Evolutionary conservation across 2,888 invertebrate genomes (phyloP), one percentile per base, ranked within the genome.

Genomic region (Acrobasis suavella): DNA sequence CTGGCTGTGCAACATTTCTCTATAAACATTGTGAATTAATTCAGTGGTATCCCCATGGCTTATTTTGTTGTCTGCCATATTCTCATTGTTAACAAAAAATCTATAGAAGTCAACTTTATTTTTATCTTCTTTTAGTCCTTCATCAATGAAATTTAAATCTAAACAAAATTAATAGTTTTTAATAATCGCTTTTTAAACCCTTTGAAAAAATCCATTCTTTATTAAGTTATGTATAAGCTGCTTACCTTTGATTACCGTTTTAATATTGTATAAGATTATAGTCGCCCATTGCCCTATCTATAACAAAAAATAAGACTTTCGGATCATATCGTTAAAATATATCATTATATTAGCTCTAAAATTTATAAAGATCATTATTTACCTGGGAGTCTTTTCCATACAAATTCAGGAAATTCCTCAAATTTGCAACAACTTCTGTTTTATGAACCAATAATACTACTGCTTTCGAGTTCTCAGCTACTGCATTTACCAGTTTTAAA

Each of bases 261-360:
- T 71, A 46, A 78, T 68, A 65, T 78, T 74, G 62, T 82, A 82
- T 59, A 90, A 74, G 67, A 86, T 82, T 10, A 89, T 73, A 2
- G 76, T 81, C 12, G 85, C 77, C 89, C 89, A 90, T 70, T 89
- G 83, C 37, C 84, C 83, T 65, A 85, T 70, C 91, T 91, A 80
- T 54, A 78, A 81, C 69, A 59, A 64, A 65, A 63, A 64, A 46
- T 12, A 32, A 51, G 2, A 15, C 46, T 46, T 22, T 15, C n/a
- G n/a, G 37, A 10, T 42, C 46, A 9, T 32, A 42, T 42, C 3
- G 1, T 14, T 5, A 42, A 12, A 12, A 3, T 42, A 12, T 42
- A 42, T 39, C 42, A 42, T 22, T 3, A 22, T 32, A 32, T 32
- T 32, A 32, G 7, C 32, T 7, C 32, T 32, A 32, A 32, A 32